Conservation (phyloP, 2,888 invertebrate genomes). For the Gandaritis pyraliata region DNA sequence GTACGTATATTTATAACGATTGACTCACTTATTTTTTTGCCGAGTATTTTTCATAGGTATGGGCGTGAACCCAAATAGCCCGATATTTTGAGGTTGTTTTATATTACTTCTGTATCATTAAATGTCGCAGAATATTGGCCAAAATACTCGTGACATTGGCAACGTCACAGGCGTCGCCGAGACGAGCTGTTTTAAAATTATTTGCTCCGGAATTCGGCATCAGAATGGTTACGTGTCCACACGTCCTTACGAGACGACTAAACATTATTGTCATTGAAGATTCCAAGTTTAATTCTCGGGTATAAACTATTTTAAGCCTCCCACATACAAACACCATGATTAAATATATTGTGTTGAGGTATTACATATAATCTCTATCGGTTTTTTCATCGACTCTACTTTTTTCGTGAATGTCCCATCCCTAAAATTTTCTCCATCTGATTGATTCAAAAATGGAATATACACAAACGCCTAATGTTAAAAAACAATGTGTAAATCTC, state of each 20-base stretch:
- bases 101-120: slow-evolving; percentile 18
- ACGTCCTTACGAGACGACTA: slow-evolving; percentile 21
- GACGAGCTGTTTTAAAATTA: slow-evolving; percentile 63
- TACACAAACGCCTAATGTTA: not conserved
- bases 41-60: too few relatives aligned
- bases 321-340: too few relatives aligned
- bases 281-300: too few relatives aligned
- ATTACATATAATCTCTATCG: too few relatives aligned
- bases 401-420: slow-evolving; percentile 3
- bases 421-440: slow-evolving; percentile 3
- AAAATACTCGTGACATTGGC: slow-evolving; percentile 56
- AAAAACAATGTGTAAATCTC: too few relatives aligned
- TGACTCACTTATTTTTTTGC: too few relatives aligned
- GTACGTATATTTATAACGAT: too few relatives aligned
- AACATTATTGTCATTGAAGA: slow-evolving; percentile 3
- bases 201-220: slow-evolving; percentile 51
- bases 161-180: slow-evolving; percentile 60
- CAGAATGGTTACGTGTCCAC: slow-evolving; percentile 46
- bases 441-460: slow-evolving; percentile 1
- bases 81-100: slow-evolving; percentile 6
- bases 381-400: slow-evolving; percentile 8
- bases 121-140: slow-evolving; percentile 45
- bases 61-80: not conserved
- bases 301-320: too few relatives aligned
- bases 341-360: too few relatives aligned